A percentile compares a stretch with the other conserved stretches of the same genome.
Conservation (phyloP, 2,113 vertebrate genomes). For the Phyllopteryx taeniolatus region DNA sequence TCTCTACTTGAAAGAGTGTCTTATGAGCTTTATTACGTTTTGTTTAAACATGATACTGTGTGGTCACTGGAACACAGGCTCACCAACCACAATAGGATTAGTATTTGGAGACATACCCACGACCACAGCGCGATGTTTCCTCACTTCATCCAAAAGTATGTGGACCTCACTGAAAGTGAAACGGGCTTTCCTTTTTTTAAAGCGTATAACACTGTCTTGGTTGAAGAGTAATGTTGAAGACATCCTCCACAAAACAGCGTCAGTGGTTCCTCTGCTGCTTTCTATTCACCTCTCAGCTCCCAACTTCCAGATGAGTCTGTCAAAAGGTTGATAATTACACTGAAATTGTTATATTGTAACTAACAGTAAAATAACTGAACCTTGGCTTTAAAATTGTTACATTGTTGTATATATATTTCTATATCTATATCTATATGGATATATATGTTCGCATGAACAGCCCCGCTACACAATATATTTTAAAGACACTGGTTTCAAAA, state of each 20-base stretch:
- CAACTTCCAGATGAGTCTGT: constrained; percentile 12
- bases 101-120: constrained; percentile 63
- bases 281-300: constrained; percentile 3
- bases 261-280: constrained; percentile 22
- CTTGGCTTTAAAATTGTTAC: neutral
- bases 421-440: too few relatives aligned
- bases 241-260: constrained; percentile 58
- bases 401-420: too few relatives aligned
- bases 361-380: neutral
- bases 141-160: constrained; percentile 77
- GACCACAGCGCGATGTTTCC: constrained; percentile 71
- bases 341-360: neutral
- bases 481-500: neutral
- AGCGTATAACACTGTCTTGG: constrained; percentile 61
- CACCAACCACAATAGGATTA: neutral
- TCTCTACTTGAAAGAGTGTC: neutral
- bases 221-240: constrained; percentile 59
- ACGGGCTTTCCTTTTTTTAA: constrained; percentile 77
- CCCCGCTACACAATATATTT: neutral
- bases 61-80: neutral
- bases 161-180: constrained; percentile 77
- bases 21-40: neutral
- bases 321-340: neutral
- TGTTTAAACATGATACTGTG: neutral
- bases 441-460: neutral